A percentile compares a stretch with the other conserved stretches of the same genome.
Evolutionary conservation across 2,797 vertebrate species (phyloP).

Genomic region (Lepilemur septentrionalis): DNA sequence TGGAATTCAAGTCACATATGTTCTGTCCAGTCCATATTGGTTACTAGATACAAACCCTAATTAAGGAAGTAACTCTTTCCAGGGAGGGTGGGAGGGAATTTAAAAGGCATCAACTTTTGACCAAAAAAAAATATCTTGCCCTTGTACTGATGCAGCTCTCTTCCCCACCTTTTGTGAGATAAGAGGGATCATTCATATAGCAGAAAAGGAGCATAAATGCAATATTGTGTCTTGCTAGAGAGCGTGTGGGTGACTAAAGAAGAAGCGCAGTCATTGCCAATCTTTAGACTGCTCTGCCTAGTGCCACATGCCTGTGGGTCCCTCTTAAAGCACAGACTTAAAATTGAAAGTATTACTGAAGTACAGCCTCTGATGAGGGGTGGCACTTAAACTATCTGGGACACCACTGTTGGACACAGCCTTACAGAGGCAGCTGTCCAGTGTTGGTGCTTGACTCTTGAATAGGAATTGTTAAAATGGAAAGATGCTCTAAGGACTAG

Average conservation of each 20-base stretch:
- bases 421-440: slow-evolving; percentile 70
- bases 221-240: slow-evolving; percentile 69
- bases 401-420: slow-evolving; percentile 74
- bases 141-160: slow-evolving; percentile 85
- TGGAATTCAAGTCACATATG: slow-evolving; percentile 69
- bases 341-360: slow-evolving; percentile 83
- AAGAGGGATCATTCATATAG: slow-evolving; percentile 82
- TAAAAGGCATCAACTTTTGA: slow-evolving; percentile 79
- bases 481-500: slow-evolving; percentile 87
- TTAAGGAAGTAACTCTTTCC: slow-evolving; percentile 65
- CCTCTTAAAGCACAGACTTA: slow-evolving; percentile 87
- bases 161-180: slow-evolving; percentile 78
- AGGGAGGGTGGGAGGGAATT: slow-evolving; percentile 67
- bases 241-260: slow-evolving; percentile 49
- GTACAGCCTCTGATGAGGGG: slow-evolving; percentile 82
- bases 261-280: slow-evolving; percentile 69
- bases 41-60: slow-evolving; percentile 78
- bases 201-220: slow-evolving; percentile 73
- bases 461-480: slow-evolving; percentile 74
- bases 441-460: slow-evolving; percentile 77
- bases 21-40: slow-evolving; percentile 77
- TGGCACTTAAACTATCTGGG: slow-evolving; percentile 82
- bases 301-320: slow-evolving; percentile 81
- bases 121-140: slow-evolving; percentile 83
- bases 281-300: slow-evolving; percentile 75